Evolutionary conservation across 2,797 vertebrate genomes (phyloP).

Genomic region (Trachops cirrhosus): DNA sequence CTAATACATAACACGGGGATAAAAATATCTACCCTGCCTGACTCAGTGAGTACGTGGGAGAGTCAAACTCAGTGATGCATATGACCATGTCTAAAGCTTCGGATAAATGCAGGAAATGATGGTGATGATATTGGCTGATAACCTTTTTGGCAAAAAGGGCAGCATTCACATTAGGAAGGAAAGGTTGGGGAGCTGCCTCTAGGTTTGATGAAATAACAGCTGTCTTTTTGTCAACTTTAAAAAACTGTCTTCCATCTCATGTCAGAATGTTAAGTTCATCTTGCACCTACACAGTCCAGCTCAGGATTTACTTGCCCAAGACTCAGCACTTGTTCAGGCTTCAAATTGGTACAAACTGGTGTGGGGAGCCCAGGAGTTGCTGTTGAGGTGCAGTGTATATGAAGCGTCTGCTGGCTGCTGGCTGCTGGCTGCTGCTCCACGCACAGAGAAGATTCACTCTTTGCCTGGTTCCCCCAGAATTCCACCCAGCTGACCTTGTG

Average conservation of each 20-base stretch:
- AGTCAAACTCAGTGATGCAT: neutral
- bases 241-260: slow-evolving; percentile 2
- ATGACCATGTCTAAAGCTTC: neutral
- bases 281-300: neutral
- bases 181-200: neutral
- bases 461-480: neutral
- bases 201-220: neutral
- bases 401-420: neutral
- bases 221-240: neutral
- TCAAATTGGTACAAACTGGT: neutral
- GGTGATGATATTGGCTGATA: neutral
- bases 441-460: neutral
- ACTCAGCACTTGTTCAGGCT: neutral
- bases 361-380: neutral
- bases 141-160: neutral
- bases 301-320: neutral
- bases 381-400: neutral
- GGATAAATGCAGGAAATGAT: neutral
- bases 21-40: neutral
- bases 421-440: neutral
- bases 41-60: neutral
- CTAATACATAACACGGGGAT: neutral
- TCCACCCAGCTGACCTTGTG: neutral
- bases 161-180: neutral
- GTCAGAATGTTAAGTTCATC: neutral